Percentiles rank a stretch among this genome's conserved stretches.
phyloP scores from a whole-genome alignment of 1,140 invertebrate species.

The Zeugodacus cucurbitae region DNA sequence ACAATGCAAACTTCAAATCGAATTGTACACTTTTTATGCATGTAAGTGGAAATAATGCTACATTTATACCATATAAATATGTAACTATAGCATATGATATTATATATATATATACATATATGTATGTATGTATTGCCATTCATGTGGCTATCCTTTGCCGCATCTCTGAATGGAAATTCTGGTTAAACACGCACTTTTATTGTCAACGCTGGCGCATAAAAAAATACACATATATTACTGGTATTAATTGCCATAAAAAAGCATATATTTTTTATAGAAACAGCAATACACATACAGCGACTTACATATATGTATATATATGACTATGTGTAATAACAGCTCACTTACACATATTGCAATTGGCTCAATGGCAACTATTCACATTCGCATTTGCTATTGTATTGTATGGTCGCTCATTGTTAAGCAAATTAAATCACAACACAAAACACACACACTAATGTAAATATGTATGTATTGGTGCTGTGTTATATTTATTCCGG shows the following conservation, averaged over 20 bases:
- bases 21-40: not conserved
- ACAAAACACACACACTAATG: no score
- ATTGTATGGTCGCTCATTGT: not conserved
- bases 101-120: not conserved
- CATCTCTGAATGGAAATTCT: constrained; percentile 22
- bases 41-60: not conserved
- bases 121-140: not conserved
- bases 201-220: not conserved
- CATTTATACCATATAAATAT: not conserved
- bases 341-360: not conserved
- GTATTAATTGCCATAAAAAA: no score
- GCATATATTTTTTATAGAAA: not conserved
- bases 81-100: not conserved
- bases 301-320: not conserved
- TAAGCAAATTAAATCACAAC: not conserved
- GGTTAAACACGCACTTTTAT: constrained; percentile 15
- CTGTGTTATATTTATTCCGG: not conserved
- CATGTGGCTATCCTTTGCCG: constrained; percentile 20
- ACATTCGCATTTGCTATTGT: not conserved
- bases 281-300: not conserved
- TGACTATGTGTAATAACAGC: not conserved
- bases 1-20: not conserved
- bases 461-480: no score
- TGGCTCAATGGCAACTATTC: not conserved
- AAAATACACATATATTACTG: not conserved